phyloP scores from a whole-genome alignment of 2,797 vertebrate species.

The Holocentrus rufus region DNA sequence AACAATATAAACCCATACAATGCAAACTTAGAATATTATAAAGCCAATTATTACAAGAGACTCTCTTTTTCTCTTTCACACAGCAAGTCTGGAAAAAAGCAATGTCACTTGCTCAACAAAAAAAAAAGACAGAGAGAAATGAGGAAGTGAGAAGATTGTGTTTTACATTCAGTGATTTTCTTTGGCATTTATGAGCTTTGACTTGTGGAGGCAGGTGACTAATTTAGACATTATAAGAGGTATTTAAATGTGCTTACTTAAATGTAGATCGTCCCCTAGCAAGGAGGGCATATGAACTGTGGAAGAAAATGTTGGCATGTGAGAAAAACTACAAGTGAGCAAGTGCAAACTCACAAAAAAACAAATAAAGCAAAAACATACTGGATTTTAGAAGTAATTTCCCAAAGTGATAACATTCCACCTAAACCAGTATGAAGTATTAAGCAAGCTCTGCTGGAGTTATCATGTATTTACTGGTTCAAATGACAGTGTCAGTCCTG shows the following conservation, averaged over 20 bases:
- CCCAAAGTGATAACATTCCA: background rate
- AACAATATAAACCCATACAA: constrained; percentile 1
- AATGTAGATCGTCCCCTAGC: constrained; percentile 60
- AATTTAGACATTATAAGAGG: background rate
- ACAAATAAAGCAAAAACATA: background rate
- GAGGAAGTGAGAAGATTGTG: constrained; percentile 71
- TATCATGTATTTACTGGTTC: background rate
- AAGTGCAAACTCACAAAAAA: background rate
- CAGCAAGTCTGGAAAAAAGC: constrained; percentile 9
- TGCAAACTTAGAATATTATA: background rate
- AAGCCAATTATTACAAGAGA: background rate
- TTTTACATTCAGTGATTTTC: constrained; percentile 25
- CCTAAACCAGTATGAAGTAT: background rate
- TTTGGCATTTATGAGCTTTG: background rate
- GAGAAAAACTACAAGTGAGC: background rate
- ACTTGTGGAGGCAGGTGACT: constrained; percentile 39
- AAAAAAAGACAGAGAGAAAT: constrained; percentile 32
- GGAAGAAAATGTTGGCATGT: constrained; percentile 39
- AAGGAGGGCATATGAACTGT: constrained; percentile 72
- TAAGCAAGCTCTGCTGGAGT: constrained; percentile 3
- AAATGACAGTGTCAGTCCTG: constrained; percentile 30
- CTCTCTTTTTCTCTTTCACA: background rate
- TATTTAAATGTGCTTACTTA: constrained; percentile 70
- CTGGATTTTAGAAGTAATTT: background rate
- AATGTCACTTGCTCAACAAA: constrained; percentile 2